Percentiles rank a stretch among this genome's conserved stretches.
Evolutionary conservation across 35 echinoderm and acorn worm species (phyloP).

Genomic region (Heliocidaris erythrogramma): DNA sequence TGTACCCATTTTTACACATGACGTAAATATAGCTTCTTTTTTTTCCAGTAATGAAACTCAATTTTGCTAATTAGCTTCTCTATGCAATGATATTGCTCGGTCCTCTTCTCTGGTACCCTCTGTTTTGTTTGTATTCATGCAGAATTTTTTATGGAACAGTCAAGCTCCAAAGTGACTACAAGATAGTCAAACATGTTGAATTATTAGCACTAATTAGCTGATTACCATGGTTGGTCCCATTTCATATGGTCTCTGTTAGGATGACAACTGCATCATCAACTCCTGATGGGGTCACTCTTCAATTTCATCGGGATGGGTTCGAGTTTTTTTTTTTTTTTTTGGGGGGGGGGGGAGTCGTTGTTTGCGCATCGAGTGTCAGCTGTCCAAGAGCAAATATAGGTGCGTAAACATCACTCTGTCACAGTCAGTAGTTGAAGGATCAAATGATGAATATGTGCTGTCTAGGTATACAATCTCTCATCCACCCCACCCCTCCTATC

Average conservation of each 20-base stretch:
- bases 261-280: background rate
- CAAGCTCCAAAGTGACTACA: background rate
- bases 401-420: constrained; percentile 35
- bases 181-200: background rate
- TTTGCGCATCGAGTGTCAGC: constrained; percentile 33
- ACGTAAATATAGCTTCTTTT: no score
- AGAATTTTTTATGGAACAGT: background rate
- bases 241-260: background rate
- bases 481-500: background rate
- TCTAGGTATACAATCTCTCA: background rate
- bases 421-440: background rate
- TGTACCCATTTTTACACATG: no score
- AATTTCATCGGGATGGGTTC: background rate
- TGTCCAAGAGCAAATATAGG: background rate
- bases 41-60: background rate
- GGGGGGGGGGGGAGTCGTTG: background rate
- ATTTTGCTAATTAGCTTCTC: background rate
- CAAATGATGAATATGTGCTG: background rate
- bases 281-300: background rate
- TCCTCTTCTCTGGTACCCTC: background rate
- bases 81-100: background rate
- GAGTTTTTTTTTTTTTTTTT: no score
- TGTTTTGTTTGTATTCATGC: background rate
- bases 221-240: background rate
- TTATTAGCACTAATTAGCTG: background rate